These are phyloP conservation scores for Aplysia californica DNA, from an alignment of 1,140 invertebrate species.

Conservation along the genomic window DNA sequence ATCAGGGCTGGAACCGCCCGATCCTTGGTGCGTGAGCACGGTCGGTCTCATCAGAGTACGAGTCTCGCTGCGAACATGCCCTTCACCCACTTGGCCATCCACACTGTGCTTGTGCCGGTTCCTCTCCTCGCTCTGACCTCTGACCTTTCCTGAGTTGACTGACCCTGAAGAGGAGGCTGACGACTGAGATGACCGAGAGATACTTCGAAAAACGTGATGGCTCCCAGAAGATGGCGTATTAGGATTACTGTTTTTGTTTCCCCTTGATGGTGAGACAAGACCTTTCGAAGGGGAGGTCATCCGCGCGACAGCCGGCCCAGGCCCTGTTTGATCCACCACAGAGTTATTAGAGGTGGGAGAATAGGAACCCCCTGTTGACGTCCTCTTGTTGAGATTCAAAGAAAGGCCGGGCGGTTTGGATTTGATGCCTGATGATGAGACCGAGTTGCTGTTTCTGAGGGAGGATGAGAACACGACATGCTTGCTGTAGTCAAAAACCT, in stretches of 20 bases:
- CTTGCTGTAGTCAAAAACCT: conserved; percentile 66
- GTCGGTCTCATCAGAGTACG: conserved; percentile 47
- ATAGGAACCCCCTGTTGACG: too few species aligned
- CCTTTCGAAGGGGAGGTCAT: conserved; percentile 8
- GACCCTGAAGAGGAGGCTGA: conserved; percentile 44
- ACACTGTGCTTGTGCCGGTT: conserved; percentile 14
- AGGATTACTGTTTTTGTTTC: conserved; percentile 17
- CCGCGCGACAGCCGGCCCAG: too few species aligned
- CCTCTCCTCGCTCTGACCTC: background rate
- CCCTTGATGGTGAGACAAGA: conserved; percentile 27
- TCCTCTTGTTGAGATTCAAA: too few species aligned
- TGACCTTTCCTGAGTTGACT: background rate
- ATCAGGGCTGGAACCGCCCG: conserved; percentile 38
- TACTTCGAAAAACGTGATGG: conserved; percentile 43
- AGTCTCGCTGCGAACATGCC: conserved; percentile 49
- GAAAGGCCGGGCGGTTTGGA: conserved; percentile 24
- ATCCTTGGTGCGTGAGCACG: conserved; percentile 24
- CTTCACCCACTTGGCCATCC: too few species aligned
- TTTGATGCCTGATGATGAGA: too few species aligned
- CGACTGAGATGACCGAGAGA: conserved; percentile 44
- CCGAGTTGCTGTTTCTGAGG: conserved; percentile 25
- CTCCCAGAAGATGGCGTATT: conserved; percentile 19
- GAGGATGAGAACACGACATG: conserved; percentile 38
- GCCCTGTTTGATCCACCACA: too few species aligned
- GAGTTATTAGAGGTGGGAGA: too few species aligned